Conservation (phyloP, 1,140 invertebrate genomes). For the Protaetia brevitarsis region DNA sequence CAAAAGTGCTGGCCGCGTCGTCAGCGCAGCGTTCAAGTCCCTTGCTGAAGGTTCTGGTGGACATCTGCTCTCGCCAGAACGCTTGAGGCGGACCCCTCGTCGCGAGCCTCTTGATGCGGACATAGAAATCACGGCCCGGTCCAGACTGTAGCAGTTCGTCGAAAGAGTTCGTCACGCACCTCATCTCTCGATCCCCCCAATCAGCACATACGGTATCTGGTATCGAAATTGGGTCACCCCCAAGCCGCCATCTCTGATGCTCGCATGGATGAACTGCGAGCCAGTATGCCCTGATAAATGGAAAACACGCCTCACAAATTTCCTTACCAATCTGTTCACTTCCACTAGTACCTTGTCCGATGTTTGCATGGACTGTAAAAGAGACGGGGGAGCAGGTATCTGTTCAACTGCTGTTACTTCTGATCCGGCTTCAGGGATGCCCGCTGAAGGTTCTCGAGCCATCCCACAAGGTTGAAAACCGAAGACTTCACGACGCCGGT, state of each 20-base stretch:
- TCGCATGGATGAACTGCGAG: conserved; percentile 29
- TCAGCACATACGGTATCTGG: conserved; percentile 13
- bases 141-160: background rate
- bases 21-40: background rate
- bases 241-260: conserved; percentile 33
- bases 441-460: conserved; percentile 2
- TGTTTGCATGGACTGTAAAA: too few relatives aligned
- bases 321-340: conserved; percentile 30
- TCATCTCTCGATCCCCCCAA: background rate
- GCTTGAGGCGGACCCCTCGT: background rate
- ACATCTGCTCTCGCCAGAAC: background rate
- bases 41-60: background rate
- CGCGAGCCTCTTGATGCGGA: background rate
- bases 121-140: too few relatives aligned
- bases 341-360: too few relatives aligned
- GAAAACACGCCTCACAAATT: conserved; percentile 7
- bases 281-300: conserved; percentile 21
- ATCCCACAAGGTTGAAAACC: background rate
- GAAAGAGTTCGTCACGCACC: background rate
- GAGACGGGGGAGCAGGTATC: background rate
- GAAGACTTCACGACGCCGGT: background rate
- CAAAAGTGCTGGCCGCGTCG: background rate
- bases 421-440: conserved; percentile 25
- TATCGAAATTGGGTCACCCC: conserved; percentile 26
- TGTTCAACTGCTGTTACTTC: conserved; percentile 15